Evolutionary conservation across 1,140 invertebrate species (phyloP).

Genomic region (Nautilus pompilius): DNA sequence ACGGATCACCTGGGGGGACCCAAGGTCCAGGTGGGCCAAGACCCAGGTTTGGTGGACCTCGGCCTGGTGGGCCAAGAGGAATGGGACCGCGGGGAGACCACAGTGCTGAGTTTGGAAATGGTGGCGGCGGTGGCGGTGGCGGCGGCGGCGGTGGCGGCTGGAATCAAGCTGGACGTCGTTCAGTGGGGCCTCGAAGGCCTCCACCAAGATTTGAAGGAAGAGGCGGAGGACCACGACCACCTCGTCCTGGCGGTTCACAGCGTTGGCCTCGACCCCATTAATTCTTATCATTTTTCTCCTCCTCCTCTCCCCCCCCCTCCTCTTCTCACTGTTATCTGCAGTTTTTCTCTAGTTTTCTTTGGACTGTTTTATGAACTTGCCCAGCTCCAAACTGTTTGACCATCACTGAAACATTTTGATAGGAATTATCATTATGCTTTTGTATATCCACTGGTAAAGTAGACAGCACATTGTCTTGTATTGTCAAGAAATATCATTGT

Average conservation of each 20-base stretch:
- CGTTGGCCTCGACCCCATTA: conserved; percentile 2
- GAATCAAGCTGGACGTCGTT: neutral
- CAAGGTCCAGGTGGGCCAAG: neutral
- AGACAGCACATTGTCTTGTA: no score
- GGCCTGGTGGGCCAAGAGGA: neutral
- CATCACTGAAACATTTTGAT: no score
- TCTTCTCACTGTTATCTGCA: no score
- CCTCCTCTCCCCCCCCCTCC: no score
- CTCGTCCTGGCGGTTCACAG: neutral
- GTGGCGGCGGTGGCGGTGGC: neutral
- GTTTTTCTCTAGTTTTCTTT: no score
- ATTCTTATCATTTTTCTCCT: no score
- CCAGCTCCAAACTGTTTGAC: no score
- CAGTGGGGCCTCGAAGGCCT: neutral
- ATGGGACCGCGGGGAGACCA: neutral
- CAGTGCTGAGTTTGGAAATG: neutral
- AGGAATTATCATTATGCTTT: no score
- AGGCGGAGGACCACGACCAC: neutral
- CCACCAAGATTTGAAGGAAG: conserved; percentile 2
- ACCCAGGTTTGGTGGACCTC: neutral
- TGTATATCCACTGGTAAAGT: no score
- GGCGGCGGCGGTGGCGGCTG: neutral
- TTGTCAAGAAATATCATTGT: no score
- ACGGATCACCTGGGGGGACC: conserved; percentile 1
- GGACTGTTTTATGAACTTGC: no score